Evolutionary conservation across 1,140 invertebrate species (phyloP).

Genomic region (Neodiprion fabricii): DNA sequence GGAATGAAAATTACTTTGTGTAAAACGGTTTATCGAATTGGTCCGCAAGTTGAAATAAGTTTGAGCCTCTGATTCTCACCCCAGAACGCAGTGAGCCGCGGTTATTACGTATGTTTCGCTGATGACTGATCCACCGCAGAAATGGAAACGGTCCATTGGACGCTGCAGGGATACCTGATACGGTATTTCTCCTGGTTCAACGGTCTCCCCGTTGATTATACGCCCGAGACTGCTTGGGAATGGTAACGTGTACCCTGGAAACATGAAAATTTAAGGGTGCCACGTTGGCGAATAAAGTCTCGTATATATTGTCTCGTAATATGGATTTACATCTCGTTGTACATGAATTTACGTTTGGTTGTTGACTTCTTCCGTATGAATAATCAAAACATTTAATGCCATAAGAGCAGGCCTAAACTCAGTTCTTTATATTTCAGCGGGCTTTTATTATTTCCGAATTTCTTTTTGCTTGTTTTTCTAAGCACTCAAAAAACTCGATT

Average conservation of each 20-base stretch:
- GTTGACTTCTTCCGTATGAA: too few relatives aligned
- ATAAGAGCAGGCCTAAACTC: too few relatives aligned
- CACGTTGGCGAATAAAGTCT: too few relatives aligned
- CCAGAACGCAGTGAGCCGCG: constrained; percentile 59
- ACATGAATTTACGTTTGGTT: too few relatives aligned
- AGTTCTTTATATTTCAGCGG: too few relatives aligned
- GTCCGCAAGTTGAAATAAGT: too few relatives aligned
- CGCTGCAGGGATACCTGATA: constrained; percentile 36
- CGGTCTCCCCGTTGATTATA: constrained; percentile 39
- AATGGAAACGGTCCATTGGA: constrained; percentile 15
- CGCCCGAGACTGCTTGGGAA: constrained; percentile 18
- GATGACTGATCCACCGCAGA: constrained; percentile 63
- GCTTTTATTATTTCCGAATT: too few relatives aligned
- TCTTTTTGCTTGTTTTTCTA: too few relatives aligned
- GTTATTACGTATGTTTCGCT: constrained; percentile 56
- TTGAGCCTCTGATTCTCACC: constrained; percentile 19
- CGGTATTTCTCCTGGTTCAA: constrained; percentile 25
- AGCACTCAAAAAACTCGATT: too few relatives aligned
- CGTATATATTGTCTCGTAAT: too few relatives aligned
- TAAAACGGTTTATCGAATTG: neutral
- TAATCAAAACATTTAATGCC: too few relatives aligned
- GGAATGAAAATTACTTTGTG: constrained; percentile 9
- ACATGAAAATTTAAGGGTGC: neutral
- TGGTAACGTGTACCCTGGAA: neutral
- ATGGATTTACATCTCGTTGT: too few relatives aligned